phyloP scores from a whole-genome alignment of 2,888 invertebrate species.

The Zhuqinia jingwanae region DNA sequence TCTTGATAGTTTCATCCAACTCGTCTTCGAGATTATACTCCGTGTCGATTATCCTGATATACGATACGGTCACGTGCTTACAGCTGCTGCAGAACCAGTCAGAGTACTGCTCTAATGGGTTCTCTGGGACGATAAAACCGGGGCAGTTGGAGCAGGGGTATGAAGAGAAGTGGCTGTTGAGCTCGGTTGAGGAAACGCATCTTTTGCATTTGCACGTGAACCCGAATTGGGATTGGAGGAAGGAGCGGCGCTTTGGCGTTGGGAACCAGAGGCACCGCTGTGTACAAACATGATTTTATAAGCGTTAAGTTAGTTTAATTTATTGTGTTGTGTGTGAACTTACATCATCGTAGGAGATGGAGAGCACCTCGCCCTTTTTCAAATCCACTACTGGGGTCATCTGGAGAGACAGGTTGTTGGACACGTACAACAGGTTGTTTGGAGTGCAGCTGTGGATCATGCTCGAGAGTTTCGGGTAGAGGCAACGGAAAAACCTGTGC shows the following conservation, averaged over 20 bases:
- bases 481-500: constrained; percentile 7
- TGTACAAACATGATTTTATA: too few relatives aligned
- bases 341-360: constrained; percentile 15
- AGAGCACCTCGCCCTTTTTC: constrained; percentile 52
- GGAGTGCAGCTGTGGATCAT: constrained; percentile 43
- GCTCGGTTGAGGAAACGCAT: constrained; percentile 38
- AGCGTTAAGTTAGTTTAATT: background rate
- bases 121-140: constrained; percentile 17
- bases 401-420: background rate
- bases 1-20: background rate
- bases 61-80: background rate
- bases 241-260: constrained; percentile 10
- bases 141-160: constrained; percentile 34
- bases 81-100: constrained; percentile 40
- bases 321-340: background rate
- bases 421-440: background rate
- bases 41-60: background rate
- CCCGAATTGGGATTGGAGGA: background rate
- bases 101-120: background rate
- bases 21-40: background rate
- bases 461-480: background rate
- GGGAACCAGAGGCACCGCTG: constrained; percentile 21
- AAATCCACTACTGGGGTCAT: background rate
- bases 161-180: constrained; percentile 37
- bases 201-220: constrained; percentile 45